Percentiles rank a stretch among this genome's conserved stretches.
Conservation (phyloP, 2,113 vertebrate genomes). For the Clarias batrachus region DNA sequence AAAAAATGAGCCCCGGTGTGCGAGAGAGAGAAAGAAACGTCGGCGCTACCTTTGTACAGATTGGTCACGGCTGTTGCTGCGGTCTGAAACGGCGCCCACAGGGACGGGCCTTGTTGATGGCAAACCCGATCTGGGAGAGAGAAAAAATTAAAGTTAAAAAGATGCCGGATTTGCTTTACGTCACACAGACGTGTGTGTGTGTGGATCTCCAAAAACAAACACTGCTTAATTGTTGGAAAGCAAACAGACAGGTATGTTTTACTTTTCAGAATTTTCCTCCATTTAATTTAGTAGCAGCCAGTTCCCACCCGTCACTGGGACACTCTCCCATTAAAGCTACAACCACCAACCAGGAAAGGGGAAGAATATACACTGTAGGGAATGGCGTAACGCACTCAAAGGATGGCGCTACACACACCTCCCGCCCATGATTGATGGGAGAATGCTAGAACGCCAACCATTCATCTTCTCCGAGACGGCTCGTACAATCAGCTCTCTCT, state of each 20-base stretch:
- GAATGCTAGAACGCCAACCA: too few relatives aligned
- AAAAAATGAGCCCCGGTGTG: background rate
- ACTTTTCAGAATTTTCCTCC: background rate
- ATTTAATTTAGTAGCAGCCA: too few relatives aligned
- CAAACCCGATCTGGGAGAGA: constrained; percentile 87
- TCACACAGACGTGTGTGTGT: constrained; percentile 41
- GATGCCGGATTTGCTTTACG: background rate
- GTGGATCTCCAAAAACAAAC: constrained; percentile 3
- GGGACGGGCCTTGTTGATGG: constrained; percentile 95
- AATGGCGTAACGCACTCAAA: too few relatives aligned
- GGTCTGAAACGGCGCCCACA: constrained; percentile 98
- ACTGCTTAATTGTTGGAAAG: background rate
- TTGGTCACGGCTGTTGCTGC: constrained; percentile 98
- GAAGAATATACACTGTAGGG: too few relatives aligned
- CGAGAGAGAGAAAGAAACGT: constrained; percentile 42
- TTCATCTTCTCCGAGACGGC: too few relatives aligned
- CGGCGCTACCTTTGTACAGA: constrained; percentile 86
- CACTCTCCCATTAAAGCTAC: too few relatives aligned
- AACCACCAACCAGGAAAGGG: too few relatives aligned
- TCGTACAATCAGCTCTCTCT: too few relatives aligned
- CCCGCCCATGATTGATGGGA: too few relatives aligned
- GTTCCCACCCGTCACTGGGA: too few relatives aligned
- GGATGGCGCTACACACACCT: too few relatives aligned
- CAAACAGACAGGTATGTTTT: too few relatives aligned
- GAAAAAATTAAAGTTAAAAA: background rate